Evolutionary conservation across 2,797 vertebrate genomes (phyloP).

Genomic region (Kryptolebias ocellatus): DNA sequence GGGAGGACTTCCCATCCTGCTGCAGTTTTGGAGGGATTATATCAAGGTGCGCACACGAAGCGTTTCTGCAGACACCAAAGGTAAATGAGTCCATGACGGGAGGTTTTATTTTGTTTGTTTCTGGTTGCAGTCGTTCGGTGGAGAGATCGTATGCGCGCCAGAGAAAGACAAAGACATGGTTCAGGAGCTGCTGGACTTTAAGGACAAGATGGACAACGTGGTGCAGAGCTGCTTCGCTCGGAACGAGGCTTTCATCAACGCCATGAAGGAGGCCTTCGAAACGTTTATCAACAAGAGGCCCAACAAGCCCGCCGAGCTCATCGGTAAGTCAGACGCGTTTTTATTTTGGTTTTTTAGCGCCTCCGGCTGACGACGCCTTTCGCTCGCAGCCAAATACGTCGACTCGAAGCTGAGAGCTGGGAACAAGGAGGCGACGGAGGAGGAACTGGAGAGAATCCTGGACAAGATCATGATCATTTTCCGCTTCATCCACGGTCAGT

Average conservation of each 20-base stretch:
- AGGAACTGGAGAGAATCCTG: conserved; percentile 98
- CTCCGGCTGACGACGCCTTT: conserved; percentile 18
- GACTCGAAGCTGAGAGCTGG: conserved; percentile 98
- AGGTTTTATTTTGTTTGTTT: neutral
- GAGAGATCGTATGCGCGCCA: conserved; percentile 97
- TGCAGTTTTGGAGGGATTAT: conserved; percentile 98
- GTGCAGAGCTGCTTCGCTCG: conserved; percentile 94
- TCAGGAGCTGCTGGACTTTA: conserved; percentile 96
- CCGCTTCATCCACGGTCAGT: conserved; percentile 97
- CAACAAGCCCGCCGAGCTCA: conserved; percentile 98
- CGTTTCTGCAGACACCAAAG: neutral
- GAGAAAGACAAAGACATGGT: conserved; percentile 99
- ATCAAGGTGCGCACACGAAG: conserved; percentile 89
- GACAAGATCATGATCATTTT: conserved; percentile 99
- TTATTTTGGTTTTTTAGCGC: neutral
- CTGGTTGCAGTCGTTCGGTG: conserved; percentile 89
- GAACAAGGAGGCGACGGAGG: conserved; percentile 99
- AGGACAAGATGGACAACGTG: conserved; percentile 98
- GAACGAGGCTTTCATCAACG: conserved; percentile 96
- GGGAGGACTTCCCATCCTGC: conserved; percentile 91
- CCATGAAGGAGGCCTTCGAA: conserved; percentile 99
- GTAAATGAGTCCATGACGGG: neutral
- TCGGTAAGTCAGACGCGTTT: conserved; percentile 81
- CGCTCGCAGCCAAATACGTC: conserved; percentile 92
- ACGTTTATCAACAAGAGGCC: conserved; percentile 99